phyloP scores from a whole-genome alignment of 2,797 vertebrate genomes.

The Neosalanx taihuensis region DNA sequence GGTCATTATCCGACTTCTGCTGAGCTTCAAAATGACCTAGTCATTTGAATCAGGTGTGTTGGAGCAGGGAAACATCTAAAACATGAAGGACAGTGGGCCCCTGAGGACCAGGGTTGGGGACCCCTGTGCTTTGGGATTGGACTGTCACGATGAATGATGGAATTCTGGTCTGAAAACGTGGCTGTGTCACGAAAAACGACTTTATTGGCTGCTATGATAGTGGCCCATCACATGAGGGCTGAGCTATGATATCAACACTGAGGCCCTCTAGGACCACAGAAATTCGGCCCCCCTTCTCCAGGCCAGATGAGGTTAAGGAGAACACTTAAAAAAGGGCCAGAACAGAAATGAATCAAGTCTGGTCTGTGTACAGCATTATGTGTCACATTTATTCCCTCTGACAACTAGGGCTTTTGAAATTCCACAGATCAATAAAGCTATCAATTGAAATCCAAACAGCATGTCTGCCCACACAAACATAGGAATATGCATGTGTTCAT shows the following conservation, averaged over 20 bases:
- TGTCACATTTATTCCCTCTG: background rate
- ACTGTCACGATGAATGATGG: background rate
- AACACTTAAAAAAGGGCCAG: background rate
- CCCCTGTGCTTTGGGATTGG: background rate
- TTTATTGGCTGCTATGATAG: background rate
- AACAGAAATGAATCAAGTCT: background rate
- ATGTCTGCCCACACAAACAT: background rate
- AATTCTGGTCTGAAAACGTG: background rate
- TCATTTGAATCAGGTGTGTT: too few species aligned
- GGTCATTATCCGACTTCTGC: too few species aligned
- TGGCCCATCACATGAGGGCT: background rate
- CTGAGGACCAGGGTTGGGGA: too few species aligned
- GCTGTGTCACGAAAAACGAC: background rate
- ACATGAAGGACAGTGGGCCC: too few species aligned
- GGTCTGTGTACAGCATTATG: background rate
- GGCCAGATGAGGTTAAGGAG: background rate
- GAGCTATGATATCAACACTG: background rate
- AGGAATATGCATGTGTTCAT: background rate
- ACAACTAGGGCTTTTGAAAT: background rate
- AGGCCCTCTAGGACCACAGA: background rate
- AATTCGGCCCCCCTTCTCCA: background rate
- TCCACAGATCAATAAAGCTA: slow-evolving; percentile 15
- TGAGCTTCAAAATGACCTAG: too few species aligned
- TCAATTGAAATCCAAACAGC: slow-evolving; percentile 2
- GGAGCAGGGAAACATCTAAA: too few species aligned